These are phyloP conservation scores for Galago senegalensis DNA, from an alignment of 2,797 vertebrate species.

Conservation along the genomic window DNA sequence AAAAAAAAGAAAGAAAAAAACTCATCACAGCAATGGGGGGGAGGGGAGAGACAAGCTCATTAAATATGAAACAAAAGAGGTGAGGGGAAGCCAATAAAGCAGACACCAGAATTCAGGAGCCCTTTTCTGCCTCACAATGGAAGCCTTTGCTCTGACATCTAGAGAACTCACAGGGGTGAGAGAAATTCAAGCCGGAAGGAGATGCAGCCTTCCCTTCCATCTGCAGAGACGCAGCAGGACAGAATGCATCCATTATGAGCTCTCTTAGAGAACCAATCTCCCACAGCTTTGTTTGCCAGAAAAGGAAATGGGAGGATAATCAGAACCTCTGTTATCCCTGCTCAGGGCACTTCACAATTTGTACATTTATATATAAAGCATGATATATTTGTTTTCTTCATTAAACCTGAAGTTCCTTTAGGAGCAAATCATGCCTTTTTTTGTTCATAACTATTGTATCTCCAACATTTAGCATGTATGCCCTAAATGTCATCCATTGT, in stretches of 20 bases:
- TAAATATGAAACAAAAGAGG: background rate
- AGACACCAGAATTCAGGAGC: background rate
- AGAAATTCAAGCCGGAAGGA: background rate
- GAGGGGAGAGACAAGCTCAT: background rate
- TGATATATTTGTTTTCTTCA: background rate
- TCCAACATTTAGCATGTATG: background rate
- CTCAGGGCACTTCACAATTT: background rate
- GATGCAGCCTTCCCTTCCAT: background rate
- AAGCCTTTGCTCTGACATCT: background rate
- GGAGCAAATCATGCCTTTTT: fast-evolving
- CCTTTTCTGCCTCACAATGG: background rate
- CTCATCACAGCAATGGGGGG: too few species aligned
- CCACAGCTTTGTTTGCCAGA: background rate
- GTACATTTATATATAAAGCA: background rate
- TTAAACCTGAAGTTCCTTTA: background rate
- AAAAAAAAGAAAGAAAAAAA: background rate
- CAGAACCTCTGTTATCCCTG: background rate
- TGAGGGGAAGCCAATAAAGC: background rate
- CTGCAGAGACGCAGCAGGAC: too few species aligned
- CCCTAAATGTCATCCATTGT: background rate
- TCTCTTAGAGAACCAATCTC: background rate
- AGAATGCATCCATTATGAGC: too few species aligned
- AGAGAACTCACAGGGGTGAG: background rate
- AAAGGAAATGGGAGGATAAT: background rate
- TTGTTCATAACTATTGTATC: background rate